These are phyloP conservation scores for Rhea pennata DNA, from an alignment of 2,113 vertebrate genomes.

Conservation along the genomic window DNA sequence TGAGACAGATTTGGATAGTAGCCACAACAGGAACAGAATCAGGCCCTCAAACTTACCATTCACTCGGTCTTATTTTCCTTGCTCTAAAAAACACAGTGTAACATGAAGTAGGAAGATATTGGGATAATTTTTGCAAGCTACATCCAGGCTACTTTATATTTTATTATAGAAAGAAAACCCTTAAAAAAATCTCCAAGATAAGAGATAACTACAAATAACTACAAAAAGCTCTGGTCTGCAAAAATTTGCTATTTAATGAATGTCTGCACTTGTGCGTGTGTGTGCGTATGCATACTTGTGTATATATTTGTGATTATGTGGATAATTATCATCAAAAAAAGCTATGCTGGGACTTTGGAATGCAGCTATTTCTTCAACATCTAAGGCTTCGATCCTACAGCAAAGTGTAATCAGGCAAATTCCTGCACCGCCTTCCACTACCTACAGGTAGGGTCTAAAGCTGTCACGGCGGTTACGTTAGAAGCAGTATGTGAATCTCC, in stretches of 20 bases:
- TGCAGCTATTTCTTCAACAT: not conserved
- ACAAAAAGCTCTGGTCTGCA: slow-evolving; percentile 2
- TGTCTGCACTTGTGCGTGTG: not conserved
- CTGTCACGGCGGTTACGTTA: not conserved
- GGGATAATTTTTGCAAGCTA: slow-evolving; percentile 45
- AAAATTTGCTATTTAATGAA: slow-evolving; percentile 52
- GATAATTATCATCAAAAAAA: slow-evolving; percentile 52
- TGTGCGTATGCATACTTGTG: not conserved
- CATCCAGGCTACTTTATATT: slow-evolving; percentile 26
- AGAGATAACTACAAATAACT: not conserved
- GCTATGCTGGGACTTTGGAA: not conserved
- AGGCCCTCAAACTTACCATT: slow-evolving; percentile 25
- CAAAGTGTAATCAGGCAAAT: not conserved
- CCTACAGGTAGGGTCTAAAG: not conserved
- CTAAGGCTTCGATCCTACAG: slow-evolving; percentile 5
- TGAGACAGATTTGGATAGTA: slow-evolving; percentile 44
- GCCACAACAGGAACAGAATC: slow-evolving; percentile 41
- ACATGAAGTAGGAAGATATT: slow-evolving; percentile 25
- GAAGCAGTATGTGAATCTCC: not conserved
- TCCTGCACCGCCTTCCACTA: not conserved
- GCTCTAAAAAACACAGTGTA: slow-evolving; percentile 32
- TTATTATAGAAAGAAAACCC: not conserved
- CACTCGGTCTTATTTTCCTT: slow-evolving; percentile 29
- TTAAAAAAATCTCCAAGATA: not conserved
- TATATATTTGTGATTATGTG: slow-evolving; percentile 35